Conservation (phyloP, 2,888 invertebrate genomes). For the Horisme vitalbata region DNA sequence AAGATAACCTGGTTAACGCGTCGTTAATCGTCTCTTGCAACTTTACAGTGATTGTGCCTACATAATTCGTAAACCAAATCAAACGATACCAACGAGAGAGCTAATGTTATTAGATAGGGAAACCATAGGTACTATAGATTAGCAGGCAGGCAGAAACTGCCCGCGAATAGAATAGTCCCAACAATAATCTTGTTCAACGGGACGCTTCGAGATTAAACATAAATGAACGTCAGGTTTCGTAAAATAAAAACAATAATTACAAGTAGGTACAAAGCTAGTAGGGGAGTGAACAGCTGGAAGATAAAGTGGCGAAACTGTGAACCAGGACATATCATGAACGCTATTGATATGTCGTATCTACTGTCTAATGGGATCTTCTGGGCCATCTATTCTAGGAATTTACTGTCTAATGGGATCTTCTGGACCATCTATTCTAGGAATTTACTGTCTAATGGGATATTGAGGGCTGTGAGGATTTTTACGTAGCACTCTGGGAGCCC, state of each 20-base stretch:
- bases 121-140: constrained; percentile 3
- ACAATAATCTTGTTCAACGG: constrained; percentile 4
- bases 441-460: too few relatives aligned
- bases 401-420: too few relatives aligned
- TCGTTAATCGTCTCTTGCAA: too few relatives aligned
- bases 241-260: not conserved
- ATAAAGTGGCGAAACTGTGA: not conserved
- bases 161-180: not conserved
- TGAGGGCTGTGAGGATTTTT: not conserved
- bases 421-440: not conserved
- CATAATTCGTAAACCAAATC: too few relatives aligned
- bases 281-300: not conserved
- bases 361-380: not conserved
- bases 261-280: not conserved
- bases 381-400: too few relatives aligned
- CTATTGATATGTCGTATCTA: constrained; percentile 7
- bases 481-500: not conserved
- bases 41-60: too few relatives aligned
- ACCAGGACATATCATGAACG: not conserved
- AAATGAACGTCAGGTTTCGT: not conserved
- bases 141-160: not conserved
- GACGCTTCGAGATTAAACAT: not conserved
- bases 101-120: not conserved
- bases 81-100: not conserved
- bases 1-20: too few relatives aligned